Evolutionary conservation across 2,888 invertebrate genomes (phyloP).

Genomic region (Heteromurus nitidus): DNA sequence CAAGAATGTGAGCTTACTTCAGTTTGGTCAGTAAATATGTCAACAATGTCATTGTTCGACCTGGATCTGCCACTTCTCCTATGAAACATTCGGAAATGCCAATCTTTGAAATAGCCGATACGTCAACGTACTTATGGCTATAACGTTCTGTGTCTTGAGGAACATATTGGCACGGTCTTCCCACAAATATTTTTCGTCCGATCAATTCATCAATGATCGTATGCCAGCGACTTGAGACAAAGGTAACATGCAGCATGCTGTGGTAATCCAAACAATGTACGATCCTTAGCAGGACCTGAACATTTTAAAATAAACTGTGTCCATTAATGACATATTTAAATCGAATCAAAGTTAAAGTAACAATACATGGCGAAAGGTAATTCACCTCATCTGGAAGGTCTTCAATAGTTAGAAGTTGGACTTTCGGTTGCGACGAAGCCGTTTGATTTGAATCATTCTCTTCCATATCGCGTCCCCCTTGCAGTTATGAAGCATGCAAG

Average conservation of each 20-base stretch:
- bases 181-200: slow-evolving; percentile 51
- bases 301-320: too few species aligned
- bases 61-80: slow-evolving; percentile 49
- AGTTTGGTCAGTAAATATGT: slow-evolving; percentile 22
- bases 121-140: slow-evolving; percentile 43
- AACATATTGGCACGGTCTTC: slow-evolving; percentile 49
- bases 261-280: background rate
- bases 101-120: slow-evolving; percentile 31
- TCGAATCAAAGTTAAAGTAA: too few species aligned
- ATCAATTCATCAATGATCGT: slow-evolving; percentile 44
- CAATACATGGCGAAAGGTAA: too few species aligned
- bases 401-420: too few species aligned
- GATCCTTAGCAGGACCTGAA: too few species aligned
- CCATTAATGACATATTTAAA: too few species aligned
- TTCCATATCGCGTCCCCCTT: too few species aligned
- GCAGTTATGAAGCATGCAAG: too few species aligned
- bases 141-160: slow-evolving; percentile 25
- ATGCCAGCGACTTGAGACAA: slow-evolving; percentile 44
- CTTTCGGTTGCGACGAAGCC: too few species aligned
- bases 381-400: too few species aligned
- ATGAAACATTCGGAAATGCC: slow-evolving; percentile 48
- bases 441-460: too few species aligned
- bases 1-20: slow-evolving; percentile 29
- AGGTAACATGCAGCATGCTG: background rate
- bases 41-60: slow-evolving; percentile 1